Evolutionary conservation across 2,888 invertebrate genomes (phyloP), one percentile per base, ranked within the genome.

Genomic region (Homarus gammarus): DNA sequence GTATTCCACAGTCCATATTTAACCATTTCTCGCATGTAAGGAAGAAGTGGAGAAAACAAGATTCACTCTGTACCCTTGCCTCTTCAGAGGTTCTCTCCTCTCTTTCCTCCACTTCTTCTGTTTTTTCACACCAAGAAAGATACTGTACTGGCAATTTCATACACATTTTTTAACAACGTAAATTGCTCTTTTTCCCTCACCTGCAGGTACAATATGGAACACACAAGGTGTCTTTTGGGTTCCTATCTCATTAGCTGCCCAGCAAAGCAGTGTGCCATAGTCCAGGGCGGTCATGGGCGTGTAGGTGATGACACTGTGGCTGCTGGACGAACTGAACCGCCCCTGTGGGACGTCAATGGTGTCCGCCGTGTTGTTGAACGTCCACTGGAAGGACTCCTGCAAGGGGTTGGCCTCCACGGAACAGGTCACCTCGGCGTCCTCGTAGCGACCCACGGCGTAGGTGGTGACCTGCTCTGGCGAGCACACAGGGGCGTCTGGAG

Each of bases 311-410:
- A 86, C 86, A 40, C 78, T 81, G 61, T 83, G 88, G 38, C 72
- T 82, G 12, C 88, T 88, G 82, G 88, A 81, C 31, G 88, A 81
- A 38, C 73, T 88, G 75, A 56, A 88, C 64, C 97, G 96, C 68
- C 96, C 95, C 90, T 96, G 95, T 84, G 96, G 96, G 27, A 98
- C 97, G 75, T 93, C 93, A 83, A 93, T 93, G 72, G 92, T 92
- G 87, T 93, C 93, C 3, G 93, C 93, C 22, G 94, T 93, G 92
- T 93, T 93, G 90, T 94, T 94, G 90, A 94, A 93, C 3, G 93
- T 93, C 98, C 98, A 98, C 87, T 96, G 96, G 93, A 98, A 98
- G 94, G 96, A 95, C 22, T 97, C 97, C 93, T 97, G 96, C 22
- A 96, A 95, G 0, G 98, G 98, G 82, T 89, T 89, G 27, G 89